Evolutionary conservation across 2,888 invertebrate genomes (phyloP), one percentile per base, ranked within the genome.

Genomic region (Polyploca ridens): DNA sequence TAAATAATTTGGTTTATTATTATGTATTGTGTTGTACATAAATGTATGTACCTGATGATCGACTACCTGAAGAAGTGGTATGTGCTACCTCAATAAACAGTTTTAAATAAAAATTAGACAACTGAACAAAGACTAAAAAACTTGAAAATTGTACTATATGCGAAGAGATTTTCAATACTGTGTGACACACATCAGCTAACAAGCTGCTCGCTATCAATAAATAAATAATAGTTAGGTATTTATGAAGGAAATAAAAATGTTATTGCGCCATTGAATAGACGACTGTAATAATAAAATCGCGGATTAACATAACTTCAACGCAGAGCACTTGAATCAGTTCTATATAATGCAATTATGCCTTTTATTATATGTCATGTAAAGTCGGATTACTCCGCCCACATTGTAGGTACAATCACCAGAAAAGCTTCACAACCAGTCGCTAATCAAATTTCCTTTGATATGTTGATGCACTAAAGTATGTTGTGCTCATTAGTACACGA

Each of bases 401-500:
- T 49, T 35, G 41, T 41, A 64, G 3, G 10, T 62, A 57, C 60
- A 14, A 58, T 57, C 62, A 16, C 7, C 49, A 58, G 44, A 16
- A 62, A 44, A 33, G 14, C 14, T 33, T 33, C 35, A 61, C 64
- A 74, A 66, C 64, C 64, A 68, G 67, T 69, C 68, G 59, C 68
- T 65, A 64, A 68, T 76, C 65, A 71, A 60, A 38, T 38, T 66
- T 66, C 2, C 64, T 62, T 62, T 69, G 54, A 67, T 68, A 66
- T 49, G 64, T 65, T 19, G 54, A 19, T 54, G 54, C 19, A 54
- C 54, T 54, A 54, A 61, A 62, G 63, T 66, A 68, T 64, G 71
- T 71, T 65, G 60, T 73, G 69, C 73, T 73, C 73, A 76, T 76
- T 77, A 77, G 69, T 64, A 72, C 66, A 67, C 14, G 63, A 67